Conservation (phyloP, 2,888 invertebrate species). For the Lasiommata megera region DNA sequence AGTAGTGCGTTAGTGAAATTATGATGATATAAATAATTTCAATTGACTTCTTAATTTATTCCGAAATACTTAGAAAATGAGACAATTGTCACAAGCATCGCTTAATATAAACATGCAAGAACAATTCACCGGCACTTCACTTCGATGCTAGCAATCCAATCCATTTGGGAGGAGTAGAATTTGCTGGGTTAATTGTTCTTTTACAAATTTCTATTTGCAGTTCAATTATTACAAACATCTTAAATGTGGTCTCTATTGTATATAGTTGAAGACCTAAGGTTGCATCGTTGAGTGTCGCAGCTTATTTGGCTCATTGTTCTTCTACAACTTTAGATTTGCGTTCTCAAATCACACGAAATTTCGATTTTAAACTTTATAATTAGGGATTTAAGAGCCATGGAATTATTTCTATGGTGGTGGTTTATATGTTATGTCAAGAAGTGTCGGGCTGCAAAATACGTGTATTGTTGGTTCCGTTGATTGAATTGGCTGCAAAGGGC, state of each 20-base stretch:
- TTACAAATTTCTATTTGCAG: conserved; percentile 36
- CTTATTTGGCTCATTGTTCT: conserved; percentile 66
- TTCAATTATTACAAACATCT: background rate
- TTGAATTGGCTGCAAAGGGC: conserved; percentile 65
- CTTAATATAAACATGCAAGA: conserved; percentile 40
- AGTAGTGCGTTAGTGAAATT: no score
- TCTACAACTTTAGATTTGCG: conserved; percentile 38
- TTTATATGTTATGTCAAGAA: conserved; percentile 38
- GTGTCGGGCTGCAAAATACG: conserved; percentile 59
- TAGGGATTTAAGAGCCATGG: background rate
- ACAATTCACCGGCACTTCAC: conserved; percentile 54
- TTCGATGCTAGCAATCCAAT: conserved; percentile 69
- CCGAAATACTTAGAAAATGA: conserved; percentile 6
- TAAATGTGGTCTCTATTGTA: conserved; percentile 34
- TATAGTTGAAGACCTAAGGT: background rate
- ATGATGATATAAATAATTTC: no score
- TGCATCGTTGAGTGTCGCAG: conserved; percentile 44
- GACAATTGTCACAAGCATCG: conserved; percentile 11
- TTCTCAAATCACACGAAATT: background rate
- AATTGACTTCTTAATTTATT: background rate
- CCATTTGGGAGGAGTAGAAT: conserved; percentile 71
- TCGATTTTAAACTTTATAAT: conserved; percentile 34
- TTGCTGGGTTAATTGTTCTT: conserved; percentile 67
- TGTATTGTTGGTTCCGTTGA: conserved; percentile 68
- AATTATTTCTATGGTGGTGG: conserved; percentile 3